Evolutionary conservation across 1,140 invertebrate genomes (phyloP), one percentile per base, ranked within the genome.

Genomic region (Drosophila arawakana): DNA sequence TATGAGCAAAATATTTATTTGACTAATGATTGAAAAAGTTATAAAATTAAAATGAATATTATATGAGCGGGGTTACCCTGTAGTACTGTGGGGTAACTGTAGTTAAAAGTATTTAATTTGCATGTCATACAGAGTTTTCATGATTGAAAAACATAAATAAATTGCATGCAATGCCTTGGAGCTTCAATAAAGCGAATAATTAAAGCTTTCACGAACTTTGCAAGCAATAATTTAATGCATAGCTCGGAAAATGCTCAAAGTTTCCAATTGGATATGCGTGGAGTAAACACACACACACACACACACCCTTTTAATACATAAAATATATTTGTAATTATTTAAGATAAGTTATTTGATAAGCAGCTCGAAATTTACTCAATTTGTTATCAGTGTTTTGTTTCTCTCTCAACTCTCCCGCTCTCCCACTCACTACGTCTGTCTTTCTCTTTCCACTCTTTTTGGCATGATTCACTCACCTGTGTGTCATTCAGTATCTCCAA

Each of bases 401-500:
- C 49, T 39, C 57, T 60, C 35, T 55, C 2, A 21, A 18, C 71
- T 37, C 9, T 13, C 15, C 35, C 54, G 18, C 25, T 43, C 49
- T 61, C n/a, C 39, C 13, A 50, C 49, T 47, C 41, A 44, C 44
- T 30, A 5, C 25, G 3, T 5, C 25, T 25, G 25, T 25, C 25
- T 30, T 30, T 30, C 25, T 47, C 37, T 21, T 60, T 46, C 0
- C 10, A 34, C 54, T 69, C 47, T 57, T 46, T 46, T 55, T 18
- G 63, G 10, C 21, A 54, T 80, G 63, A 78, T 75, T 81, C 76
- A 90, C 91, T 79, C 58, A 92, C 93, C 93, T 98, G 97, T 65
- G 98, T 99, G 94, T 99, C 98, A 93, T 99, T 99, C 73, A 99
- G 93, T 77, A 99, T 99, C 93, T 99, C 98, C 91, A 99, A 94